Conservation (phyloP, 2,113 vertebrate species). For the Isichthys henryi region DNA sequence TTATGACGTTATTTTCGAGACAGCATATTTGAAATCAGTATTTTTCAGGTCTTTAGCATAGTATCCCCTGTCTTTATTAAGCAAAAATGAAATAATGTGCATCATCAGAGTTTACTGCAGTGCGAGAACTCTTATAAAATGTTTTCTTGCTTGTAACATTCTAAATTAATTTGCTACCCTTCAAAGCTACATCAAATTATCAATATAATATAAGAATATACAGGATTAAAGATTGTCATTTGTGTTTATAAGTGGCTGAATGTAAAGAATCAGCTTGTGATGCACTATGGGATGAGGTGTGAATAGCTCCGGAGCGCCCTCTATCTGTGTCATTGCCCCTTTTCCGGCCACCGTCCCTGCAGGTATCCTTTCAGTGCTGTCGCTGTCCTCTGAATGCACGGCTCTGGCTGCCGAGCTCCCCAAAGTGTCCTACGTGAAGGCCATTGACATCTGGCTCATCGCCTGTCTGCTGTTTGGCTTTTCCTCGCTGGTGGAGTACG, state of each 20-base stretch:
- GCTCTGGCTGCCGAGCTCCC: conserved; percentile 85
- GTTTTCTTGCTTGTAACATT: neutral
- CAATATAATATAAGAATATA: neutral
- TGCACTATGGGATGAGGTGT: neutral
- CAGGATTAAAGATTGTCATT: neutral
- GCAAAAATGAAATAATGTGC: neutral
- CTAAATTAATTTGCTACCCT: neutral
- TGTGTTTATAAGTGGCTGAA: neutral
- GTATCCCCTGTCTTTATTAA: neutral
- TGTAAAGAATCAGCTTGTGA: neutral
- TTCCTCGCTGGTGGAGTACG: conserved; percentile 88
- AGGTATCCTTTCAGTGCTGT: conserved; percentile 96
- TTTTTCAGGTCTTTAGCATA: neutral
- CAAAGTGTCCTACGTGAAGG: conserved; percentile 95
- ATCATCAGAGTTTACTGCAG: neutral
- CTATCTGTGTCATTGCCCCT: neutral
- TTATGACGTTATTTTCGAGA: neutral
- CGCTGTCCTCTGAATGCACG: conserved; percentile 89
- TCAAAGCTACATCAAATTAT: neutral
- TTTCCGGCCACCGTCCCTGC: conserved; percentile 23
- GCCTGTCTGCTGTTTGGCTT: conserved; percentile 90
- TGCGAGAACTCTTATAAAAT: neutral
- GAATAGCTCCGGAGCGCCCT: neutral
- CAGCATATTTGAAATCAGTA: neutral
- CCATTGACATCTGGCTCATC: conserved; percentile 93